phyloP scores from a whole-genome alignment of 2,113 vertebrate species.

The Pollachius pollachius region DNA sequence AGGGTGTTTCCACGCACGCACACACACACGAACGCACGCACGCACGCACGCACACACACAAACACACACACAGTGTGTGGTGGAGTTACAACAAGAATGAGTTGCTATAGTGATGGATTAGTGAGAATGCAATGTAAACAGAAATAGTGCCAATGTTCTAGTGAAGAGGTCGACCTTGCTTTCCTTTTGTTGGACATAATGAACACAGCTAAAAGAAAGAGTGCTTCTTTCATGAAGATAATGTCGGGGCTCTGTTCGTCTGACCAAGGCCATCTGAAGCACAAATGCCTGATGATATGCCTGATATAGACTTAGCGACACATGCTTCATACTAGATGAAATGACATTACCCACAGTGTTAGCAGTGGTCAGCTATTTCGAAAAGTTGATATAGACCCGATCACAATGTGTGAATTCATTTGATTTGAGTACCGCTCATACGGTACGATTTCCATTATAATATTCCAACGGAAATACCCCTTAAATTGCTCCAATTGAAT shows the following conservation, averaged over 20 bases:
- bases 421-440: too few species aligned
- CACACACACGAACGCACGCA: conserved; percentile 21
- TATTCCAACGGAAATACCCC: too few species aligned
- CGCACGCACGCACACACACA: conserved; percentile 45
- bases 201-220: not conserved
- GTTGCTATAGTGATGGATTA: conserved; percentile 60
- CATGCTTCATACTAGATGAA: too few species aligned
- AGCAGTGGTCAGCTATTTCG: not conserved
- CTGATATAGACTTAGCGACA: not conserved
- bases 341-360: not conserved
- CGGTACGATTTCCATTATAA: too few species aligned
- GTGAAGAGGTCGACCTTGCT: not conserved
- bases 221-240: not conserved
- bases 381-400: too few species aligned
- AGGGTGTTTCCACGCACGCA: conserved; percentile 11
- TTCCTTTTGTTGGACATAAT: too few species aligned
- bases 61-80: conserved; percentile 41
- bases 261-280: too few species aligned
- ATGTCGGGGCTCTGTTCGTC: too few species aligned
- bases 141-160: conserved; percentile 50
- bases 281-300: not conserved
- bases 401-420: too few species aligned
- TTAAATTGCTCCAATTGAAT: too few species aligned
- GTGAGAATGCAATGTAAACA: conserved; percentile 59
- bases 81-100: conserved; percentile 35